Conservation (phyloP, 2,113 vertebrate genomes). For the Gymnogyps californianus region DNA sequence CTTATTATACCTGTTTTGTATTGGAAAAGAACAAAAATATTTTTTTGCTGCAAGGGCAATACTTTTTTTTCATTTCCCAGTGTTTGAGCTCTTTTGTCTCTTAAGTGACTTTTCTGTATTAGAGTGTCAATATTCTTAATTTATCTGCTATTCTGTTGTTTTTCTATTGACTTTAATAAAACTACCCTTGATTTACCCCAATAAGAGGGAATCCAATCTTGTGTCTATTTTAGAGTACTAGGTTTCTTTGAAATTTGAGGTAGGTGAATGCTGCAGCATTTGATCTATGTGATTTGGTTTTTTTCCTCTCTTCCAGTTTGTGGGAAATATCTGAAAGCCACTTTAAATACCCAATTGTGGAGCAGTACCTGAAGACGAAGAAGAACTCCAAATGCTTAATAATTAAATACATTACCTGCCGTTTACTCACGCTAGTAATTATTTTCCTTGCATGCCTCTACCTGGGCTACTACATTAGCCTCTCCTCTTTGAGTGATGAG, state of each 20-base stretch:
- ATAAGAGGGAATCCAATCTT: not conserved
- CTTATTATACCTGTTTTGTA: not conserved
- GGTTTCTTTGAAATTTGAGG: not conserved
- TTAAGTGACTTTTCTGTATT: not conserved
- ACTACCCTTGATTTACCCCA: not conserved
- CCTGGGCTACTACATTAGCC: slow-evolving; percentile 88
- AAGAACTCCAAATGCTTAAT: slow-evolving; percentile 77
- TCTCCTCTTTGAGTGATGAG: slow-evolving; percentile 87
- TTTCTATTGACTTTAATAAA: not conserved
- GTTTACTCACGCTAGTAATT: slow-evolving; percentile 79
- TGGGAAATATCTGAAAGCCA: slow-evolving; percentile 86
- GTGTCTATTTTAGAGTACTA: not conserved
- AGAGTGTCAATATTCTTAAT: not conserved
- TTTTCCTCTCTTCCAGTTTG: slow-evolving; percentile 66
- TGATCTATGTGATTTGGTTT: not conserved
- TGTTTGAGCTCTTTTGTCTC: not conserved
- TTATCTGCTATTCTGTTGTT: not conserved
- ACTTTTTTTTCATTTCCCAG: not conserved
- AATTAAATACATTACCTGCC: slow-evolving; percentile 84
- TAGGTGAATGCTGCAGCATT: not conserved
- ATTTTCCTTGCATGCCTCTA: slow-evolving; percentile 82
- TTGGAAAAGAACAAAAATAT: not conserved
- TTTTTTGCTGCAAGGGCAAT: not conserved
- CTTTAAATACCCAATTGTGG: slow-evolving; percentile 92
- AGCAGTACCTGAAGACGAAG: slow-evolving; percentile 93